phyloP scores from a whole-genome alignment of 2,797 vertebrate species.

The Pseudotriccus pelzelni region DNA sequence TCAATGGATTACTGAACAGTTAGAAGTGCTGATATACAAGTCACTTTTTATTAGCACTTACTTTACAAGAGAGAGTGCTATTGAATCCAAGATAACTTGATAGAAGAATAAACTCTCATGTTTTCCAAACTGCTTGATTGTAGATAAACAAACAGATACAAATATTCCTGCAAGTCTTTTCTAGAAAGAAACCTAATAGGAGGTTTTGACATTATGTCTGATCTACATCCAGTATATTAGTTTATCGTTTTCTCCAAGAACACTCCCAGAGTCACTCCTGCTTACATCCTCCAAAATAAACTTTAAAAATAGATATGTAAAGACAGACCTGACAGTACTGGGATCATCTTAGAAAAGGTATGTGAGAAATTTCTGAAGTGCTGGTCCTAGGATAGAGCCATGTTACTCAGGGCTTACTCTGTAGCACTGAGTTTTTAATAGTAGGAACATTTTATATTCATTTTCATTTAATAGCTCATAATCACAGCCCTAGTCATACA shows the following conservation, averaged over 20 bases:
- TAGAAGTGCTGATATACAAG: background rate
- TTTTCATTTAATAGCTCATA: background rate
- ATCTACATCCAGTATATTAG: background rate
- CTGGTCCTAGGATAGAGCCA: background rate
- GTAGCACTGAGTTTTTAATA: background rate
- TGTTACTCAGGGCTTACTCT: background rate
- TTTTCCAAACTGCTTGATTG: background rate
- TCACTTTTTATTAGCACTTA: background rate
- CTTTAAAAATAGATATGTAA: background rate
- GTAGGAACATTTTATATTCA: background rate
- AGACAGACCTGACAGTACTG: background rate
- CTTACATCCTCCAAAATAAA: background rate
- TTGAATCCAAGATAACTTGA: background rate
- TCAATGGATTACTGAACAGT: background rate
- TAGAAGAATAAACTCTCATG: background rate
- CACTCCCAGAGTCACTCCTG: background rate
- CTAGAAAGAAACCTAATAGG: background rate
- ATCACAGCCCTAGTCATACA: background rate
- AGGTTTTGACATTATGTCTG: background rate
- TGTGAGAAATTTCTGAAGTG: background rate
- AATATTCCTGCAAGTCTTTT: background rate
- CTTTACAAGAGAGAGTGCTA: background rate
- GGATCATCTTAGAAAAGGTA: background rate
- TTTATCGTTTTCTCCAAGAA: background rate
- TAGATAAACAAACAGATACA: background rate